A percentile compares a stretch with the other conserved stretches of the same genome.
Conservation (phyloP, 2,113 vertebrate species). For the Pagrus major region DNA sequence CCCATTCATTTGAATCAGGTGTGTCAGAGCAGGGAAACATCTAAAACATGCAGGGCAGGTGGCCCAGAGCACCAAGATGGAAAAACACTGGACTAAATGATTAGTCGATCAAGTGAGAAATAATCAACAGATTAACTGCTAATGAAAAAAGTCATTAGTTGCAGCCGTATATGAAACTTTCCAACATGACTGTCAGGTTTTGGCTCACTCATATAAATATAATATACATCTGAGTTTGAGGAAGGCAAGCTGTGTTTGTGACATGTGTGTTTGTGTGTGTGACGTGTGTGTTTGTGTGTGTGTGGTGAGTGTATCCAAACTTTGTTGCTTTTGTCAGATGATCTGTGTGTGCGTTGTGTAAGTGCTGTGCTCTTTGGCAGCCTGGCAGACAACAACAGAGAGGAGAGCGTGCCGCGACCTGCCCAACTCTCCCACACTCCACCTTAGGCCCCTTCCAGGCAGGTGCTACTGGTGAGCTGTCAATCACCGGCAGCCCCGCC, state of each 20-base stretch:
- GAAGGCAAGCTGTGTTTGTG: not conserved
- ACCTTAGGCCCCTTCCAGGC: constrained; percentile 55
- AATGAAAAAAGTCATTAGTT: no score
- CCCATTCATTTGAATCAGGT: no score
- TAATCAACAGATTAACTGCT: not conserved
- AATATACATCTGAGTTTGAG: not conserved
- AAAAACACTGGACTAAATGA: no score
- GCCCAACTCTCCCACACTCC: constrained; percentile 70
- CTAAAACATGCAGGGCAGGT: no score
- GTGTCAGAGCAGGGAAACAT: no score
- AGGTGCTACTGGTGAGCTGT: constrained; percentile 63
- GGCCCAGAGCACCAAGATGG: no score
- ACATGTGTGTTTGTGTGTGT: constrained; percentile 13
- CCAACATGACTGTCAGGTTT: not conserved
- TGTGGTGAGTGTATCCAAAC: constrained; percentile 21
- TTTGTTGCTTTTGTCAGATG: constrained; percentile 31
- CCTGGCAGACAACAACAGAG: constrained; percentile 62
- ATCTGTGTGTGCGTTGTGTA: constrained; percentile 35
- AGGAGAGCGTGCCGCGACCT: constrained; percentile 58
- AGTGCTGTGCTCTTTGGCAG: constrained; percentile 41
- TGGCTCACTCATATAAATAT: not conserved
- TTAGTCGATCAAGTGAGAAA: not conserved
- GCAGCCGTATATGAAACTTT: not conserved
- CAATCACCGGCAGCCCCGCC: constrained; percentile 44
- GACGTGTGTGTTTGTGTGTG: constrained; percentile 12